Evolutionary conservation across 35 echinoderm and acorn worm species (phyloP), one percentile per base, ranked within the genome.

Genomic region (Apostichopus parvimensis): DNA sequence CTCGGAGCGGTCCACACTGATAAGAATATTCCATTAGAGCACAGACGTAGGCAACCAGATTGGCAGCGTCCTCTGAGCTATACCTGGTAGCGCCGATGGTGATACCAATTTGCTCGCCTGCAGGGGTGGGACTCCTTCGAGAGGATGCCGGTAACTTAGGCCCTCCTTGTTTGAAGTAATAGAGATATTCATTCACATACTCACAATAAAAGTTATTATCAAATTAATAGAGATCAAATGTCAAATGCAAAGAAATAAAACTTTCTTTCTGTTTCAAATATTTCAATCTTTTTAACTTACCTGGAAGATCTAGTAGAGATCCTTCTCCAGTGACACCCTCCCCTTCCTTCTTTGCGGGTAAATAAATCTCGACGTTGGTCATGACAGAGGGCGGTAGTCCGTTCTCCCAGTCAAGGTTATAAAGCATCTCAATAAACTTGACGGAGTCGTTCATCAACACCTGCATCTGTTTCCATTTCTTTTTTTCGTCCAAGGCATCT

Each of bases 11-110:
- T 55, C 97, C 95, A 75, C 97, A 99, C 65, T 91, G 87, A 24
- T 99, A 94, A 2, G 95, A 94, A 77, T 99, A 99, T 77, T 99
- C 97, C 55, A 99, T 93, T 20, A 99, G 9, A 86, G 95, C 95
- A 80, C 97, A 99, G 73, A 92, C 91, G 92, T 96, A 99, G 21
- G 97, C 97, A 23, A 96, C 97, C 17, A 99, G 82, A 53, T 92
- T 96, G 60, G 95, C 97, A 11, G 97, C 95, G 90, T 99, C 97
- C 77, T 99, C 97, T 57, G 97, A 99, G 89, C 97, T 99, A 70
- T 96, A 99, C 78, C 97, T 95, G 20, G 95, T 96, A 6, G 97
- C 95, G 59, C 93, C 94, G 4, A 99, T 99, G 66, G 97, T 99
- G 73, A 99, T 99, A 79, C 95, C 95, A 55, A 78, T 52, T 8